phyloP scores from a whole-genome alignment of 2,888 invertebrate species.

The Pheosia gnoma region DNA sequence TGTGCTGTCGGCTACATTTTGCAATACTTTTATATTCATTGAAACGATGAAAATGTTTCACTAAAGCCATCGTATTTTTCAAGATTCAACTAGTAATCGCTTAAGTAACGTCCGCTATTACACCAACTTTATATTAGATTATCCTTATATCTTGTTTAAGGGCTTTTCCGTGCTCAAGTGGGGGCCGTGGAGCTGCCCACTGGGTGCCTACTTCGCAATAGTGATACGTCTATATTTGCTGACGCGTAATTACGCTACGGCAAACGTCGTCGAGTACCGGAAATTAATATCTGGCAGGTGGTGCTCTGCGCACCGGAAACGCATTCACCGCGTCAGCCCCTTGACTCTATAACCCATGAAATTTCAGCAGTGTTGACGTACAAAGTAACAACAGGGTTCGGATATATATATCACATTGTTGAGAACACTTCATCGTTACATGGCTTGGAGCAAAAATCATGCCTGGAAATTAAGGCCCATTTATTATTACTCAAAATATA shows the following conservation, averaged over 20 bases:
- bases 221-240: slow-evolving; percentile 57
- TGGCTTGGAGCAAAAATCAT: slow-evolving; percentile 15
- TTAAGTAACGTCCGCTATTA: slow-evolving; percentile 15
- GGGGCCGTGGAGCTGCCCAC: slow-evolving; percentile 20
- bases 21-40: slow-evolving; percentile 1
- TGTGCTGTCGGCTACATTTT: slow-evolving; percentile 14
- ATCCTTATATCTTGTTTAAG: slow-evolving; percentile 36
- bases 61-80: neutral
- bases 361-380: slow-evolving; percentile 13
- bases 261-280: slow-evolving; percentile 62
- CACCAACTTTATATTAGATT: slow-evolving; percentile 22
- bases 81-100: slow-evolving; percentile 10
- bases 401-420: slow-evolving; percentile 9
- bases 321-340: slow-evolving; percentile 38
- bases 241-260: slow-evolving; percentile 57
- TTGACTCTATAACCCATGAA: slow-evolving; percentile 24
- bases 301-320: slow-evolving; percentile 47
- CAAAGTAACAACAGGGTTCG: slow-evolving; percentile 17
- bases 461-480: neutral
- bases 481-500: neutral
- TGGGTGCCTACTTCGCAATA: slow-evolving; percentile 20
- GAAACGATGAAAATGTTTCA: neutral
- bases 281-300: slow-evolving; percentile 76
- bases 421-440: slow-evolving; percentile 12
- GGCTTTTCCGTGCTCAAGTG: slow-evolving; percentile 42